phyloP scores from a whole-genome alignment of 64 coral and sea anemone genomes.

The Stichodactyla mertensii region DNA sequence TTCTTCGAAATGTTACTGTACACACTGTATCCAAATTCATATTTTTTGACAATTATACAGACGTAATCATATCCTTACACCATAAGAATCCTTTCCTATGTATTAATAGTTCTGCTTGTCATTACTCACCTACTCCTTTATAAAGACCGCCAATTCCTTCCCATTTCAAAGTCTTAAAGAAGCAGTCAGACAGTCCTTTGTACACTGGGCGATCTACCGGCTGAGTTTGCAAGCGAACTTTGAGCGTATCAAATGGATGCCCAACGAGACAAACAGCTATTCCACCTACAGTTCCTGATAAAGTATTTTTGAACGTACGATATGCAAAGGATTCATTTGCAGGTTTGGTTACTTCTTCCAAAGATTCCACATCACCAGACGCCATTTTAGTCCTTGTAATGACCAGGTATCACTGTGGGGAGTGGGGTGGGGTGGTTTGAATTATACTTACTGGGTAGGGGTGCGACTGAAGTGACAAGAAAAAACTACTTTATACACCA shows the following conservation, averaged over 20 bases:
- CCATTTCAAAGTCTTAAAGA: slow-evolving; percentile 92
- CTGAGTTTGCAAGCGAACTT: slow-evolving; percentile 89
- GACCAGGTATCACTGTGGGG: neutral
- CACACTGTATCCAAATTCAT: neutral
- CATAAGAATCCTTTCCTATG: neutral
- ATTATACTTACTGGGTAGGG: neutral
- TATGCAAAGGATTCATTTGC: slow-evolving; percentile 31
- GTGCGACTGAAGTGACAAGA: neutral
- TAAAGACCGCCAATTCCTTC: slow-evolving; percentile 91
- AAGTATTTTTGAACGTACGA: slow-evolving; percentile 72
- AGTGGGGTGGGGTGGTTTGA: neutral
- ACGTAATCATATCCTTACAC: neutral
- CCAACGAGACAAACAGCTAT: slow-evolving; percentile 84
- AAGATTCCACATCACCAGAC: slow-evolving; percentile 1
- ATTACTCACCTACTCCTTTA: slow-evolving; percentile 74
- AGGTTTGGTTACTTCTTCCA: neutral
- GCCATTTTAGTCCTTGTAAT: neutral
- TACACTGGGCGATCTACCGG: slow-evolving; percentile 72
- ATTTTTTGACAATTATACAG: neutral
- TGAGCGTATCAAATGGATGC: slow-evolving; percentile 84
- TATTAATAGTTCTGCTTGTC: neutral
- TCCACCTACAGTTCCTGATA: slow-evolving; percentile 75
- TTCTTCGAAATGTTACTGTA: no score
- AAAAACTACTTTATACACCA: neutral
- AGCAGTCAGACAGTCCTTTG: slow-evolving; percentile 71